Percentiles rank a stretch among this genome's conserved stretches.
Evolutionary conservation across 2,797 vertebrate genomes (phyloP).

Genomic region (Cyprinella venusta): DNA sequence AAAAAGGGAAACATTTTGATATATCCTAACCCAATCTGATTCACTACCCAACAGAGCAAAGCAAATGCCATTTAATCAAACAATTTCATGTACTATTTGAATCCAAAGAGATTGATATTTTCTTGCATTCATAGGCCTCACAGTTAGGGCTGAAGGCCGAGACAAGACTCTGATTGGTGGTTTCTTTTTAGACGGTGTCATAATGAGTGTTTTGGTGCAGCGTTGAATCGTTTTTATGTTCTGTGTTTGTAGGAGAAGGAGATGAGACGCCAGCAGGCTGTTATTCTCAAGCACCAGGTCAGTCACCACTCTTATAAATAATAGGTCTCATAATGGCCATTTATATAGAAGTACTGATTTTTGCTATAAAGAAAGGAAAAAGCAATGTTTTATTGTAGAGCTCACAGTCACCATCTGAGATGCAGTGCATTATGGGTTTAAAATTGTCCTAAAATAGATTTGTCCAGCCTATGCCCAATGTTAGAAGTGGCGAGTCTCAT

Average conservation of each 20-base stretch:
- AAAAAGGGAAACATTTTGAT: neutral
- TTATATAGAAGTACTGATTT: slow-evolving; percentile 15
- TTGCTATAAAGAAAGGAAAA: neutral
- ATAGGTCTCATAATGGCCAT: slow-evolving; percentile 20
- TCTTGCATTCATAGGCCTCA: neutral
- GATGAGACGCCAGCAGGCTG: slow-evolving; percentile 95
- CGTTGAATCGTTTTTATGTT: slow-evolving; percentile 37
- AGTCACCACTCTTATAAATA: slow-evolving; percentile 45
- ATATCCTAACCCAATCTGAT: neutral
- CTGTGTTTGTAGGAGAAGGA: slow-evolving; percentile 89
- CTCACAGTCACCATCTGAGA: slow-evolving; percentile 14
- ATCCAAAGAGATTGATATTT: neutral
- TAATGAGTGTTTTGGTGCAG: slow-evolving; percentile 40
- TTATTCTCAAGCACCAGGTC: slow-evolving; percentile 98
- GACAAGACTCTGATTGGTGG: neutral
- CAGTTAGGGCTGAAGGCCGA: neutral
- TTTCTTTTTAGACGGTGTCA: slow-evolving; percentile 10
- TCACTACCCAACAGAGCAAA: neutral
- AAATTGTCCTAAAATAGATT: slow-evolving; percentile 51
- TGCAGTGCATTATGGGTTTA: slow-evolving; percentile 60
- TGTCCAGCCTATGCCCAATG: slow-evolving; percentile 17
- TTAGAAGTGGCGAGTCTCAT: slow-evolving; percentile 58
- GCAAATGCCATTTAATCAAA: too few relatives aligned
- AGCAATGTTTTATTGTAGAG: slow-evolving; percentile 6
- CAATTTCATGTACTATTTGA: neutral